Percentiles rank a stretch among this genome's conserved stretches.
phyloP scores from a whole-genome alignment of 2,888 invertebrate species.

The Nebria brevicollis region DNA sequence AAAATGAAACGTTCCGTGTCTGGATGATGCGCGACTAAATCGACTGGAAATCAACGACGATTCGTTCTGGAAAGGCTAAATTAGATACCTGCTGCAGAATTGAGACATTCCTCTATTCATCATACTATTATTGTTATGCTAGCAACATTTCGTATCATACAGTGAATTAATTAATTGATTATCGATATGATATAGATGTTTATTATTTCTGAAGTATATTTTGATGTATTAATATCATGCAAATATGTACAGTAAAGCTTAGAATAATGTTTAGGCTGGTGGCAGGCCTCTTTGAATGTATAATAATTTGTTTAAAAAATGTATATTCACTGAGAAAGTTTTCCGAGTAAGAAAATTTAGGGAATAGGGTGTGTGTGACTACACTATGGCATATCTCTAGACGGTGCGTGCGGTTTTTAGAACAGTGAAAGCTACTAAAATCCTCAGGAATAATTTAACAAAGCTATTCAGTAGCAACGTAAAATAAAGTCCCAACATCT shows the following conservation, averaged over 20 bases:
- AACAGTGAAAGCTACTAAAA: not conserved
- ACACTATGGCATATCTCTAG: not conserved
- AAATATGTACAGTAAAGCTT: not conserved
- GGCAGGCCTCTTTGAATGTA: not conserved
- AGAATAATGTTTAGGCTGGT: not conserved
- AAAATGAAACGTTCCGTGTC: constrained; percentile 7
- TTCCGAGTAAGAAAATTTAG: not conserved
- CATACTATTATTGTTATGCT: constrained; percentile 6
- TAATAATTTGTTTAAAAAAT: not conserved
- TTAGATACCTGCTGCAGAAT: constrained; percentile 36
- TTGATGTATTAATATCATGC: not conserved
- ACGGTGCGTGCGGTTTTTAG: not conserved
- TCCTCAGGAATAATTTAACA: constrained; percentile 1
- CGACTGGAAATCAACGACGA: constrained; percentile 45
- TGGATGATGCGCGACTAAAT: constrained; percentile 32
- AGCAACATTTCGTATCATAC: not conserved
- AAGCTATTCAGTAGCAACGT: not conserved
- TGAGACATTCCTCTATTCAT: not conserved
- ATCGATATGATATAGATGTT: no score
- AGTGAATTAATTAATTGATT: no score
- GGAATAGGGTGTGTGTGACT: not conserved
- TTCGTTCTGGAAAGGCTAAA: constrained; percentile 38
- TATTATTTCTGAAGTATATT: no score
- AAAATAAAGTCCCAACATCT: not conserved
- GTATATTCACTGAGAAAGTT: not conserved